Conservation (phyloP, 2,797 vertebrate species). For the Hapalemur alaotrensis region DNA sequence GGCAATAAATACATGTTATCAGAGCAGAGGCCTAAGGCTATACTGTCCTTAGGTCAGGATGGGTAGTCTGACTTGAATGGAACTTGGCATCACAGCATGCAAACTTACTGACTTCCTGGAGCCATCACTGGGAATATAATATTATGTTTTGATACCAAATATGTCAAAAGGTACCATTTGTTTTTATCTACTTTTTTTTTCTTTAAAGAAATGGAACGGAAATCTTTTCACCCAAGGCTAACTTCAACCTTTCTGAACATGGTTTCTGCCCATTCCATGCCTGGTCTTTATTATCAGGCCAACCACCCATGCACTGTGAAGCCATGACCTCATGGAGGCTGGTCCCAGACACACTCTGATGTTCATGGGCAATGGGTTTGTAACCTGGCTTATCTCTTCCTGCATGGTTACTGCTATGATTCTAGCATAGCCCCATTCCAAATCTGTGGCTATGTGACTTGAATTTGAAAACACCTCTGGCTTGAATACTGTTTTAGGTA, state of each 20-base stretch:
- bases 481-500: not conserved
- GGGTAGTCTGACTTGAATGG: conserved; percentile 42
- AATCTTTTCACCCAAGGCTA: not conserved
- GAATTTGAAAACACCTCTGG: not conserved
- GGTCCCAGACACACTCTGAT: not conserved
- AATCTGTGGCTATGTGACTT: not conserved
- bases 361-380: not conserved
- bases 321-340: not conserved
- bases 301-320: not conserved
- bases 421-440: not conserved
- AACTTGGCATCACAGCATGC: not conserved
- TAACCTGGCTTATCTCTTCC: not conserved
- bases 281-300: not conserved
- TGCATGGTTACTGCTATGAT: not conserved
- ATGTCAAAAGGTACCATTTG: conserved; percentile 27
- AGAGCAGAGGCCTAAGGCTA: not conserved
- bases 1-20: not conserved
- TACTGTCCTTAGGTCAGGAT: not conserved
- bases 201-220: conserved; percentile 17
- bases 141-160: conserved; percentile 44
- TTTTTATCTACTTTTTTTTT: conserved; percentile 25
- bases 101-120: conserved; percentile 42
- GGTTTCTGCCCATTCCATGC: not conserved
- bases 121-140: conserved; percentile 17
- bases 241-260: not conserved